phyloP scores from a whole-genome alignment of 2,113 vertebrate genomes.

The Aythya baeri region DNA sequence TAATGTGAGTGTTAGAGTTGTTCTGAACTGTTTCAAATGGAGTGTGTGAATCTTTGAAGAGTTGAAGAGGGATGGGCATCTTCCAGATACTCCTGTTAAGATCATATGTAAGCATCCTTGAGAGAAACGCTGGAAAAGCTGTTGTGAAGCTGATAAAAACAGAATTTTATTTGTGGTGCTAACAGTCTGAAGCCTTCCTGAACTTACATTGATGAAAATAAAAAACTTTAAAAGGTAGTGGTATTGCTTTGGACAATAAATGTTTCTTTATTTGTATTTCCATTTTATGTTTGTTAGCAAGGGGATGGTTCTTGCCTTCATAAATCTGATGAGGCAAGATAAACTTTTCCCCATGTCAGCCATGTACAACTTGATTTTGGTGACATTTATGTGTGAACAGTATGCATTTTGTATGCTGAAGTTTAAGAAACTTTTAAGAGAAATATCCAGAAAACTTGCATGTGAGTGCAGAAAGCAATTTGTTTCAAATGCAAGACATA shows the following conservation, averaged over 20 bases:
- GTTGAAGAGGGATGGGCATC: neutral
- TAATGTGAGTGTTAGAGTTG: neutral
- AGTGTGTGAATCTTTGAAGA: neutral
- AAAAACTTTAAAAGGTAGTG: neutral
- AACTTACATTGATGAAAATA: neutral
- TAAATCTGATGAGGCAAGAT: neutral
- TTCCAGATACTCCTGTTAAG: neutral
- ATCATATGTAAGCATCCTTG: neutral
- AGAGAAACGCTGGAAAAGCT: neutral
- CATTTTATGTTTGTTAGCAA: neutral
- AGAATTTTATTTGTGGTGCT: neutral
- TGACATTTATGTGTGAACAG: neutral
- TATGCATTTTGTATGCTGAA: neutral
- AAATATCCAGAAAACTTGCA: rapidly evolving
- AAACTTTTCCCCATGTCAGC: rapidly evolving
- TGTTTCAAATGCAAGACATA: neutral
- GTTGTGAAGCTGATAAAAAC: neutral
- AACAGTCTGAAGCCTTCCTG: neutral
- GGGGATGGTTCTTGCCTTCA: neutral
- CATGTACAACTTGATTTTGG: neutral
- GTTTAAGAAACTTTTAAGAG: neutral
- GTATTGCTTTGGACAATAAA: neutral
- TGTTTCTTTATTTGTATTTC: neutral
- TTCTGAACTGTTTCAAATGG: neutral
- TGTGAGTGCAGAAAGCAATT: neutral